Evolutionary conservation across 2,797 vertebrate genomes (phyloP).

Genomic region (Sebastolobus altivelis): DNA sequence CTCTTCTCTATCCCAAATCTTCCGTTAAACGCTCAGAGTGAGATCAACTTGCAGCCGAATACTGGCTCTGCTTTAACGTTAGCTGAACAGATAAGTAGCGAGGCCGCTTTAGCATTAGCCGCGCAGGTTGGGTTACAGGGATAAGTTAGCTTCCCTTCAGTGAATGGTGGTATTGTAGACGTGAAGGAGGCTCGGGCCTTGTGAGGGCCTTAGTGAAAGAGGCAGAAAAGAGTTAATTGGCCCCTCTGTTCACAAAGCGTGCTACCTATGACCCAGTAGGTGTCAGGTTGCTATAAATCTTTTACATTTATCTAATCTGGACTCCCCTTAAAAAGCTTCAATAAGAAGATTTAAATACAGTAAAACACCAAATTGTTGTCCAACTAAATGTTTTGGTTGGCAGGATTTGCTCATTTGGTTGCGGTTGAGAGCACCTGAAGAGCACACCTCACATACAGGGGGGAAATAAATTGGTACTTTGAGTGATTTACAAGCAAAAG

Average conservation of each 20-base stretch:
- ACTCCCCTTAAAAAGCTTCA: constrained; percentile 41
- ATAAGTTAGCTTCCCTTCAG: constrained; percentile 24
- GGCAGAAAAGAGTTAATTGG: constrained; percentile 56
- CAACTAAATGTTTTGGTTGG: not conserved
- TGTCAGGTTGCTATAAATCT: constrained; percentile 70
- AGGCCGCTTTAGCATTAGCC: constrained; percentile 45
- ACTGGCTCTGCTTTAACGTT: constrained; percentile 10
- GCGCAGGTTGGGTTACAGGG: constrained; percentile 55
- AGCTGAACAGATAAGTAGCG: constrained; percentile 9
- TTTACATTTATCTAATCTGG: constrained; percentile 49
- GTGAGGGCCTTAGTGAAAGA: constrained; percentile 34
- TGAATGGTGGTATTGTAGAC: constrained; percentile 69
- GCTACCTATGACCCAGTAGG: constrained; percentile 56
- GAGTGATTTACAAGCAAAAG: constrained; percentile 48
- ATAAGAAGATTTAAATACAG: constrained; percentile 39
- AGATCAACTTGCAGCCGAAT: constrained; percentile 15
- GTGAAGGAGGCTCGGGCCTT: constrained; percentile 2
- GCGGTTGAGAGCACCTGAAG: not conserved
- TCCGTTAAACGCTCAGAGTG: not conserved
- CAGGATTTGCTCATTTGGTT: not conserved
- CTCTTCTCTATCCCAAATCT: not conserved
- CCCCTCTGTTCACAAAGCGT: constrained; percentile 29
- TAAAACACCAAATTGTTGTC: not conserved
- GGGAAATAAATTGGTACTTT: constrained; percentile 20
- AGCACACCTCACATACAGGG: not conserved